Conservation (phyloP, 2,113 vertebrate genomes). For the Phyllostomus hastatus region DNA sequence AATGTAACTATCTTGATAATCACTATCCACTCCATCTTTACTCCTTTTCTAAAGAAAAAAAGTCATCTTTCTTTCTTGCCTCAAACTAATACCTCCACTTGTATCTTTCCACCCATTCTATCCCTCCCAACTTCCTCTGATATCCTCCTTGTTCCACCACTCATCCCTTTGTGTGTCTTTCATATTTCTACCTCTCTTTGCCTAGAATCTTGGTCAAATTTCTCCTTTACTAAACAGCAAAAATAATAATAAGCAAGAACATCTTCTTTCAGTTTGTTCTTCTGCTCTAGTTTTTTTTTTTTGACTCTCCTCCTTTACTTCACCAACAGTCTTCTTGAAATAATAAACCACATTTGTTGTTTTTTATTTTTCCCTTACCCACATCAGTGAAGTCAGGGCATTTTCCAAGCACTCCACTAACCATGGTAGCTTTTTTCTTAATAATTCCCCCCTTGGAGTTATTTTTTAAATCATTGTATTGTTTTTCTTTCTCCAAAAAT, state of each 20-base stretch:
- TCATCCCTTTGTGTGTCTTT: not conserved
- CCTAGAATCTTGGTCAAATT: not conserved
- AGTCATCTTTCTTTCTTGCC: not conserved
- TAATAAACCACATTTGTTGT: not conserved
- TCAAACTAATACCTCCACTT: not conserved
- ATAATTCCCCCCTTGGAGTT: not conserved
- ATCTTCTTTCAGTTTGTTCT: not conserved
- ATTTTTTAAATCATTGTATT: not conserved
- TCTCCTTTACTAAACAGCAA: slow-evolving; percentile 8
- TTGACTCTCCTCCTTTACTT: not conserved
- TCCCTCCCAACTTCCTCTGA: not conserved
- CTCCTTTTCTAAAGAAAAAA: not conserved
- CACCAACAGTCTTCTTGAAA: not conserved
- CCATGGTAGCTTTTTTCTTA: not conserved
- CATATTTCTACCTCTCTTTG: not conserved
- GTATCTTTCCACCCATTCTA: not conserved
- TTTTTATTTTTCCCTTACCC: not conserved
- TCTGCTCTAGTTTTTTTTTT: not conserved
- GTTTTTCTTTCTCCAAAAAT: not conserved
- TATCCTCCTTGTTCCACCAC: not conserved
- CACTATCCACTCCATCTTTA: not conserved
- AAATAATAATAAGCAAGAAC: not conserved
- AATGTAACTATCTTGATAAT: slow-evolving; percentile 56
- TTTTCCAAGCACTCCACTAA: not conserved
- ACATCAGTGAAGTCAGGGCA: not conserved